These are phyloP conservation scores for Ennomos fuscantarius DNA, from an alignment of 2,888 invertebrate species.

Conservation along the genomic window DNA sequence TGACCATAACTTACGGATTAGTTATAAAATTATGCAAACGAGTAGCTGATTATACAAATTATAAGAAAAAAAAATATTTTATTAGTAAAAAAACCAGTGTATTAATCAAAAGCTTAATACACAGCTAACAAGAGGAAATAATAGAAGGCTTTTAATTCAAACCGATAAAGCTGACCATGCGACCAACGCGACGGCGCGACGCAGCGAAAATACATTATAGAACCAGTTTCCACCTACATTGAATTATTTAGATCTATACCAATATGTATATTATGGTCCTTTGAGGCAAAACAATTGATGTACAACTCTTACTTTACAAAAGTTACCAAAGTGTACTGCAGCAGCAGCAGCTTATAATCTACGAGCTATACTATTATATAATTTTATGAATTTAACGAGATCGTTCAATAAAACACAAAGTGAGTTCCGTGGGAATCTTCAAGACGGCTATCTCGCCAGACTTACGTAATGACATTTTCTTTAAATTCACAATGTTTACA, in stretches of 20 bases:
- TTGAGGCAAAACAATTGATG: too few species aligned
- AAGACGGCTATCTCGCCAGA: slow-evolving; percentile 46
- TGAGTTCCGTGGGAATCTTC: slow-evolving; percentile 39
- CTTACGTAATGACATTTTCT: slow-evolving; percentile 78
- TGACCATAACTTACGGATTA: slow-evolving; percentile 2
- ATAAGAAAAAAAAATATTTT: slow-evolving; percentile 12
- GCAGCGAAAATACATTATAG: too few species aligned
- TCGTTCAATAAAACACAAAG: slow-evolving; percentile 32
- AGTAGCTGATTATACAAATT: slow-evolving; percentile 1
- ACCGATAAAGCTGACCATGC: too few species aligned
- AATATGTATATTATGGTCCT: too few species aligned
- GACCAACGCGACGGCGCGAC: too few species aligned
- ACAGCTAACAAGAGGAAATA: too few species aligned
- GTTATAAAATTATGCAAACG: slow-evolving; percentile 14
- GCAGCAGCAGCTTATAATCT: background rate
- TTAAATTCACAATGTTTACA: slow-evolving; percentile 80
- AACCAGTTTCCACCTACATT: too few species aligned
- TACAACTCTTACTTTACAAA: background rate
- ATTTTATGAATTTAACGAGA: slow-evolving; percentile 16
- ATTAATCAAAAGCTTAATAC: too few species aligned
- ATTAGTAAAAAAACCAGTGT: too few species aligned
- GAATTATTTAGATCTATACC: too few species aligned
- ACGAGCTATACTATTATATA: background rate
- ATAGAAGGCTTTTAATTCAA: too few species aligned
- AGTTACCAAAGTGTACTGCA: background rate